A percentile compares a stretch with the other conserved stretches of the same genome.
phyloP scores from a whole-genome alignment of 1,140 invertebrate genomes.

The Carcinoscorpius rotundicauda region DNA sequence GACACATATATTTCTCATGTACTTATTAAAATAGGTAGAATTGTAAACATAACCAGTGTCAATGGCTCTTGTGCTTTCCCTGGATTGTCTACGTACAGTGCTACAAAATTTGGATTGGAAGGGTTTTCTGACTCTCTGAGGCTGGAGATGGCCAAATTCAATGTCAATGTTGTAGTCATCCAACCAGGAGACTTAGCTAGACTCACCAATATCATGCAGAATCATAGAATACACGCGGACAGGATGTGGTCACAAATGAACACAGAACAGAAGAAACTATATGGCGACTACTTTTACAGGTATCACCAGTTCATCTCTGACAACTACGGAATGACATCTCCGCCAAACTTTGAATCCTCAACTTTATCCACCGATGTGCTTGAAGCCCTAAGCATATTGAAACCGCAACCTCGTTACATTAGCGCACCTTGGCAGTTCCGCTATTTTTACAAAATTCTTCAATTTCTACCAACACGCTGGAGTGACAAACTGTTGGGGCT shows the following conservation, averaged over 20 bases:
- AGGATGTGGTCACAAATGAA: constrained; percentile 27
- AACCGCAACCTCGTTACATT: constrained; percentile 3
- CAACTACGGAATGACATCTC: constrained; percentile 20
- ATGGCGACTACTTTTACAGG: constrained; percentile 23
- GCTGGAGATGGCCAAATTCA: constrained; percentile 31
- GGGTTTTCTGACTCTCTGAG: constrained; percentile 33
- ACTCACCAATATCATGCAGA: constrained; percentile 27
- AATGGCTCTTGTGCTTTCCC: constrained; percentile 57
- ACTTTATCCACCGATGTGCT: constrained; percentile 17
- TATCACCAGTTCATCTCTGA: constrained; percentile 19
- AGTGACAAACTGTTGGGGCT: background rate
- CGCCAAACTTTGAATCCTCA: constrained; percentile 12
- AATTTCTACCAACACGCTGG: background rate
- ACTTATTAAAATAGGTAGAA: constrained; percentile 36
- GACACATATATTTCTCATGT: background rate
- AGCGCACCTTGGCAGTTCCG: constrained; percentile 6
- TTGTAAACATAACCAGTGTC: constrained; percentile 69
- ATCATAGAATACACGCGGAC: constrained; percentile 15
- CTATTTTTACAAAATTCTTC: constrained; percentile 1
- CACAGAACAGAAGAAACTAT: constrained; percentile 15
- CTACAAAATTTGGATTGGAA: constrained; percentile 60
- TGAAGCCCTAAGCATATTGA: constrained; percentile 12
- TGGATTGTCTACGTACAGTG: constrained; percentile 56
- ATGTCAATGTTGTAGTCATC: constrained; percentile 32
- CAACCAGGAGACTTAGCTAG: constrained; percentile 35